A percentile compares a stretch with the other conserved stretches of the same genome.
phyloP scores from a whole-genome alignment of 2,797 vertebrate genomes.

The Ispidina lecontei region DNA sequence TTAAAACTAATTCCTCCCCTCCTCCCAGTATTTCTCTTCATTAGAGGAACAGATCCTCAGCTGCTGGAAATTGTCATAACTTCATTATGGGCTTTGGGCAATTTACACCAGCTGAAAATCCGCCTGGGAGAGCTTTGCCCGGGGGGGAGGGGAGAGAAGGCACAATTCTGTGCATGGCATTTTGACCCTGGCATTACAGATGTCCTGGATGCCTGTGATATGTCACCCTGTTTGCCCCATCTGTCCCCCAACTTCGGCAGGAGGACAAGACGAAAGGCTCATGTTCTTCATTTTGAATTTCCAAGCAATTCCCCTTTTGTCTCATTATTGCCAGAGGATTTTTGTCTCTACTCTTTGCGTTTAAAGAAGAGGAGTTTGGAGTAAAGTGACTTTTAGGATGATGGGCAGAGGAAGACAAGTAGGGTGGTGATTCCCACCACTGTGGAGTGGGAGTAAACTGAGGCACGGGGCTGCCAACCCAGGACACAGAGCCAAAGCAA shows the following conservation, averaged over 20 bases:
- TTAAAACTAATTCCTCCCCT: background rate
- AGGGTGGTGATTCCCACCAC: background rate
- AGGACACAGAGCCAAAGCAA: background rate
- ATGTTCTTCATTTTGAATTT: background rate
- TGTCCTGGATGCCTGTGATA: background rate
- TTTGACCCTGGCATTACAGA: constrained; percentile 33
- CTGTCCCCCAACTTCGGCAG: background rate
- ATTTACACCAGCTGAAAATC: constrained; percentile 47
- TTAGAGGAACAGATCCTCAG: constrained; percentile 39
- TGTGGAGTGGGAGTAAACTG: background rate
- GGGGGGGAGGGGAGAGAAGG: background rate
- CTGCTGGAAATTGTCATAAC: constrained; percentile 40
- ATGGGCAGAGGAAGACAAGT: background rate
- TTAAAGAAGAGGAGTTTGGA: background rate
- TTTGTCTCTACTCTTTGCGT: background rate
- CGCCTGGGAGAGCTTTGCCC: constrained; percentile 5
- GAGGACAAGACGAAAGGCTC: background rate
- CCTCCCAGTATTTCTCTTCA: constrained; percentile 21
- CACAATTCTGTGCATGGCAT: background rate
- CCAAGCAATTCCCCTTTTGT: background rate
- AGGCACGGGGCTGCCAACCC: background rate
- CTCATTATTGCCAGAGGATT: background rate
- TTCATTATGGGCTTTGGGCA: constrained; percentile 33
- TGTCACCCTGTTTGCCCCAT: background rate
- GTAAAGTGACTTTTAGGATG: background rate